Conservation (phyloP, 2,113 vertebrate species). For the Rallus limicola region DNA sequence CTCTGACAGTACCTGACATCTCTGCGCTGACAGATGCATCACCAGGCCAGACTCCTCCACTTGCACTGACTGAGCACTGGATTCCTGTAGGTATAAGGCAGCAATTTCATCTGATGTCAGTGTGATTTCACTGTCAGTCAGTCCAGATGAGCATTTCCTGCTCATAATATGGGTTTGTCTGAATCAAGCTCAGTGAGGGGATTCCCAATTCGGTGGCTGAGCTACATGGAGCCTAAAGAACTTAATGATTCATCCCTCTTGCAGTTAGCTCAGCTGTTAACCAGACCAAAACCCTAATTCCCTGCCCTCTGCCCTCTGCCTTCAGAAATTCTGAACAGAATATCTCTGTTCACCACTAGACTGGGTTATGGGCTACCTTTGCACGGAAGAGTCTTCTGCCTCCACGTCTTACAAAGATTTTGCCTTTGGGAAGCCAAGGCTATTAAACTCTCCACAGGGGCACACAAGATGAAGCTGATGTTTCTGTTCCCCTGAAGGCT, state of each 20-base stretch:
- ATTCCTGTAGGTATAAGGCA: background rate
- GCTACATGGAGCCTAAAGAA: background rate
- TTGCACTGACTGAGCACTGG: background rate
- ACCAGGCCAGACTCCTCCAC: background rate
- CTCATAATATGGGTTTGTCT: background rate
- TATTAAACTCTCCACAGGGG: background rate
- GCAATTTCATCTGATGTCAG: background rate
- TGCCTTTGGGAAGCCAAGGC: background rate
- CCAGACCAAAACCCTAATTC: background rate
- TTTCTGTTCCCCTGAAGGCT: background rate
- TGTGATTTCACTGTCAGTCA: background rate
- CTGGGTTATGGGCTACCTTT: background rate
- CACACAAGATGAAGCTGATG: background rate
- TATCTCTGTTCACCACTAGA: background rate
- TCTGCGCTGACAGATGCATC: accelerated
- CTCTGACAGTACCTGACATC: background rate
- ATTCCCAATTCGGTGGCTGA: background rate
- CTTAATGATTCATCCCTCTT: background rate
- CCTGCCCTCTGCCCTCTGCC: background rate
- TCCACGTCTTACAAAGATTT: background rate
- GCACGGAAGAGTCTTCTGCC: background rate
- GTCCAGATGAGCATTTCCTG: background rate
- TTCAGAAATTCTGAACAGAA: too few species aligned
- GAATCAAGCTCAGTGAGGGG: background rate
- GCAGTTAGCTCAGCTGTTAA: background rate